Evolutionary conservation across 2,113 vertebrate species (phyloP).

Genomic region (Puffinus mauretanicus): DNA sequence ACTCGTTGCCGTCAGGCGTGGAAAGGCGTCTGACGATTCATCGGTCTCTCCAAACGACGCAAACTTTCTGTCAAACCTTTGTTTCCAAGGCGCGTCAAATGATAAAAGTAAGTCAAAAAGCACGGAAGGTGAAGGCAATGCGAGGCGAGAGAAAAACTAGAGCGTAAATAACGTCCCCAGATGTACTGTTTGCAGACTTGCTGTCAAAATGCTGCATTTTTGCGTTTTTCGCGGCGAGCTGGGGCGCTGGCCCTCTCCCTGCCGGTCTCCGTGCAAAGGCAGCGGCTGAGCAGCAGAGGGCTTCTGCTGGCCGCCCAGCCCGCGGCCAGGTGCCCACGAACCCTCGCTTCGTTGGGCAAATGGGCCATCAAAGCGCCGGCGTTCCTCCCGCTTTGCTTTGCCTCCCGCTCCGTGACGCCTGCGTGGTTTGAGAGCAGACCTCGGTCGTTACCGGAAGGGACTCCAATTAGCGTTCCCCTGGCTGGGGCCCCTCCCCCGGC

Average conservation of each 20-base stretch:
- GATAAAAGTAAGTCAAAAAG: not conserved
- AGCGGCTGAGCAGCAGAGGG: not conserved
- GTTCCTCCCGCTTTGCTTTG: not conserved
- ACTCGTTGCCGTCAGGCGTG: accelerated
- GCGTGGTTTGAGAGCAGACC: not conserved
- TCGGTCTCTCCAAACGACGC: not conserved
- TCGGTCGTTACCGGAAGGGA: accelerated
- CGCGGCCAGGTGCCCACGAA: accelerated
- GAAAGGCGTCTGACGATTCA: not conserved
- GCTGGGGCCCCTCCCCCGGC: too few relatives aligned
- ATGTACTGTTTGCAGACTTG: not conserved
- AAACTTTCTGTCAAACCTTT: not conserved
- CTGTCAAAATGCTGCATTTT: accelerated
- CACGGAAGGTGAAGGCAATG: not conserved
- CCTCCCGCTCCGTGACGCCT: accelerated
- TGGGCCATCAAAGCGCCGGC: accelerated
- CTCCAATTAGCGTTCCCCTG: not conserved
- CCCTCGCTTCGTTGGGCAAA: accelerated
- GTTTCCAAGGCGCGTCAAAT: not conserved
- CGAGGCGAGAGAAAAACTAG: not conserved
- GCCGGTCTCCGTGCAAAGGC: not conserved
- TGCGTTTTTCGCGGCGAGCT: accelerated
- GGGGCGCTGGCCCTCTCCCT: not conserved
- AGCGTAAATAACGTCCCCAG: not conserved
- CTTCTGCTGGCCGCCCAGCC: not conserved